A percentile compares a stretch with the other conserved stretches of the same genome.
phyloP scores from a whole-genome alignment of 2,113 vertebrate species.

The Diglossa brunneiventris region DNA sequence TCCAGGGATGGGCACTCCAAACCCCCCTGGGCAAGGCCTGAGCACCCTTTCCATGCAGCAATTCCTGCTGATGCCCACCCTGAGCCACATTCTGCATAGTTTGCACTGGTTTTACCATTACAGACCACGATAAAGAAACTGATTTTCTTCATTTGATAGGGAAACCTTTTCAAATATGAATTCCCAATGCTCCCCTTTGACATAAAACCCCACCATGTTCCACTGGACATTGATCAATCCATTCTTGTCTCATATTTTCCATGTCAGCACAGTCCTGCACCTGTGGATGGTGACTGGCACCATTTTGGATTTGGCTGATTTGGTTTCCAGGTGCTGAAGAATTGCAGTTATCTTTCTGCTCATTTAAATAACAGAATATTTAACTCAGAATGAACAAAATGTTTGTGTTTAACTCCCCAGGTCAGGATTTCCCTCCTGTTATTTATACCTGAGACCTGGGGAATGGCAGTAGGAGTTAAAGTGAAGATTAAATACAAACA shows the following conservation, averaged over 20 bases:
- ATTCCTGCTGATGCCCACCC: background rate
- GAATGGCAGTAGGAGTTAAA: background rate
- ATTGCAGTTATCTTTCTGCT: background rate
- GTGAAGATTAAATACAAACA: background rate
- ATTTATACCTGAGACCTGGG: background rate
- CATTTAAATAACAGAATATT: background rate
- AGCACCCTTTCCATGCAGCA: rapidly evolving
- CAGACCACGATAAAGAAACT: background rate
- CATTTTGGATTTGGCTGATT: background rate
- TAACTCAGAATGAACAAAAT: background rate
- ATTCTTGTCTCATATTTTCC: background rate
- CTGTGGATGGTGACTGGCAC: background rate
- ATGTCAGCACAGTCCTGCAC: background rate
- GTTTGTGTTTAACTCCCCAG: background rate
- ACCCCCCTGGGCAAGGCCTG: background rate
- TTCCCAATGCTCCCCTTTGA: background rate
- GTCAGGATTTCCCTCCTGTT: background rate
- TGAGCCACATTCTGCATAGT: rapidly evolving
- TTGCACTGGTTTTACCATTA: background rate
- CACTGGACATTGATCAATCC: background rate
- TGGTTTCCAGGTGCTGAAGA: background rate
- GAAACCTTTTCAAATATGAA: background rate
- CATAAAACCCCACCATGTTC: background rate
- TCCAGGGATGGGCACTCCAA: background rate
- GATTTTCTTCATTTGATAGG: background rate